Conservation (phyloP, 2,888 invertebrate genomes). For the Nomada hirtipes region DNA sequence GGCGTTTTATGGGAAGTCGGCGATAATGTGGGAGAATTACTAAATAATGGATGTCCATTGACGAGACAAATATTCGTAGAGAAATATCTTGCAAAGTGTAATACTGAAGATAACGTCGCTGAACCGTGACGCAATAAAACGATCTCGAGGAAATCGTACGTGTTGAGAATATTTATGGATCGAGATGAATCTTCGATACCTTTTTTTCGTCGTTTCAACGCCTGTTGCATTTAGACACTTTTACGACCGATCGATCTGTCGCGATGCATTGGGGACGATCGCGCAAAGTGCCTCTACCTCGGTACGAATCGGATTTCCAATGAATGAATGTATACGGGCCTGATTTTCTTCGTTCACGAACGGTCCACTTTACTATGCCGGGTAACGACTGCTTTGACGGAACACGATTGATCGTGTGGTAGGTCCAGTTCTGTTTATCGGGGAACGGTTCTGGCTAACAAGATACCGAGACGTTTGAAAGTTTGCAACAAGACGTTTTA, state of each 20-base stretch:
- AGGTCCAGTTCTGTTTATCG: background rate
- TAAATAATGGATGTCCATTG: background rate
- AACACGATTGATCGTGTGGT: slow-evolving; percentile 17
- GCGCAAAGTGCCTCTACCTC: background rate
- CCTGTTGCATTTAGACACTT: slow-evolving; percentile 8
- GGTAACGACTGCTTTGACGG: slow-evolving; percentile 3
- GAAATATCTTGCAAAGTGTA: background rate
- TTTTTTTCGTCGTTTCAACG: background rate
- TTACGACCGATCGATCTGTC: slow-evolving; percentile 46
- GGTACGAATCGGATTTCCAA: slow-evolving; percentile 23
- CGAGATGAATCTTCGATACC: slow-evolving; percentile 9
- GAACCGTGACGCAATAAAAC: background rate
- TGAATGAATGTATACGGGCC: slow-evolving; percentile 4
- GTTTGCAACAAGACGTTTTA: background rate
- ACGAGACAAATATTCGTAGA: background rate
- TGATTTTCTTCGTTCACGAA: slow-evolving; percentile 12
- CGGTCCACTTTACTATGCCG: background rate
- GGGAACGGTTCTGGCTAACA: background rate
- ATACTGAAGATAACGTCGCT: background rate
- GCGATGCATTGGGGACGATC: slow-evolving; percentile 23
- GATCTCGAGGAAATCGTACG: slow-evolving; percentile 10
- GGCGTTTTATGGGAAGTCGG: background rate
- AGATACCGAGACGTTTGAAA: background rate
- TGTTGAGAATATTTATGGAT: slow-evolving; percentile 25
- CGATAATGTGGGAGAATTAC: background rate